A percentile compares a stretch with the other conserved stretches of the same genome.
Conservation (phyloP, 2,888 invertebrate genomes). For the Calephelis perditalis region DNA sequence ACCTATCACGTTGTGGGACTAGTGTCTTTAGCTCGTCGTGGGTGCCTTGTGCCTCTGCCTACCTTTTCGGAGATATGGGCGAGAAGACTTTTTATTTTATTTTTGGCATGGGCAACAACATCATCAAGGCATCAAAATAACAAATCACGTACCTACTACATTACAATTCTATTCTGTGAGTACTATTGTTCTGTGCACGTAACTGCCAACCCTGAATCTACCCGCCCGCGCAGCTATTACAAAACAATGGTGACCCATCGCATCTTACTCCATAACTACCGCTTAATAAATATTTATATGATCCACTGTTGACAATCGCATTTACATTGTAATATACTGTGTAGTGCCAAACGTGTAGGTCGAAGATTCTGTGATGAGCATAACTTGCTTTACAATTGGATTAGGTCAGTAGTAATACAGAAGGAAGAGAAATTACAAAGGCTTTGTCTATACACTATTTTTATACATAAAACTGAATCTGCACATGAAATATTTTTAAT, state of each 20-base stretch:
- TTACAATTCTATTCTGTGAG: too few relatives aligned
- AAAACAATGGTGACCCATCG: constrained; percentile 57
- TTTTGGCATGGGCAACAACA: too few relatives aligned
- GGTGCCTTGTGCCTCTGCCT: too few relatives aligned
- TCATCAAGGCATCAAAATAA: too few relatives aligned
- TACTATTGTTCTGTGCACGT: constrained; percentile 14
- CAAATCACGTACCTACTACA: too few relatives aligned
- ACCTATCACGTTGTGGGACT: too few relatives aligned
- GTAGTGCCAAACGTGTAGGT: constrained; percentile 61
- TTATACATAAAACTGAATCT: too few relatives aligned
- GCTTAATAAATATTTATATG: constrained; percentile 73
- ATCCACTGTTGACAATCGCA: constrained; percentile 71
- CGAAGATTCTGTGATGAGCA: constrained; percentile 56
- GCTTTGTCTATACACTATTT: too few relatives aligned
- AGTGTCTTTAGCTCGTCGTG: too few relatives aligned
- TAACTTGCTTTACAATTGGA: constrained; percentile 61
- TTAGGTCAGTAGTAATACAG: constrained; percentile 35
- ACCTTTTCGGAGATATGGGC: too few relatives aligned
- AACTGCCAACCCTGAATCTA: constrained; percentile 28
- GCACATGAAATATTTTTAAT: too few relatives aligned
- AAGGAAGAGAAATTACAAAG: neutral
- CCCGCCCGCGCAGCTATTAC: constrained; percentile 45
- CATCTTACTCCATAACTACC: constrained; percentile 53
- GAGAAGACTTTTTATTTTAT: constrained; percentile 9
- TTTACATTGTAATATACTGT: constrained; percentile 53